These are phyloP conservation scores for Sussaba pulchella DNA, from an alignment of 2,888 invertebrate species.

Conservation along the genomic window DNA sequence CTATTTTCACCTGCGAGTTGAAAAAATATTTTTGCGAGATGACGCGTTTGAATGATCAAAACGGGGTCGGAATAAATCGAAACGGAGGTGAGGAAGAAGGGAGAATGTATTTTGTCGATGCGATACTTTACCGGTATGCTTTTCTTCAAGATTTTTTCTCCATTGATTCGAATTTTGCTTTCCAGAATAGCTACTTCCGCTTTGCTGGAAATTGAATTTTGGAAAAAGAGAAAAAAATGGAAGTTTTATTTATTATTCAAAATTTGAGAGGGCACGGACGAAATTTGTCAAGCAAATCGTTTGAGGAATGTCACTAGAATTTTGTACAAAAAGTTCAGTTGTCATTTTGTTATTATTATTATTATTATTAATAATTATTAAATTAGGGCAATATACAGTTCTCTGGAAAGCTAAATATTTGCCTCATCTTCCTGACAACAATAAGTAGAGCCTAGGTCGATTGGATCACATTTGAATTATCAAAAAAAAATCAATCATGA, in stretches of 20 bases:
- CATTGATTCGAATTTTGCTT: conserved; percentile 92
- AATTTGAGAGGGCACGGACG: conserved; percentile 4
- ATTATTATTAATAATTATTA: no score
- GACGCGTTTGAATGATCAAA: neutral
- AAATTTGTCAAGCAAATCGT: no score
- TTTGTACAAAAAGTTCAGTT: no score
- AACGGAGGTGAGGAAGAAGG: conserved; percentile 15
- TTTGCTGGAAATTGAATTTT: conserved; percentile 89
- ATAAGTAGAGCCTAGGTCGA: no score
- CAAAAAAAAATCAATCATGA: no score
- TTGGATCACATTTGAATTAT: no score
- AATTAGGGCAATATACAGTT: no score
- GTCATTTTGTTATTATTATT: no score
- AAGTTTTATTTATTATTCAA: conserved; percentile 26
- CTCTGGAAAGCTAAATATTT: no score
- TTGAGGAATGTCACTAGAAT: no score
- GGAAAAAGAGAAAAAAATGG: no score
- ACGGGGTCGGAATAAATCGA: conserved; percentile 15
- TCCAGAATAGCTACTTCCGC: conserved; percentile 92
- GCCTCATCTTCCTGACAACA: no score
- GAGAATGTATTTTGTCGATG: neutral
- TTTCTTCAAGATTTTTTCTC: conserved; percentile 91
- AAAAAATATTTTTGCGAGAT: conserved; percentile 18
- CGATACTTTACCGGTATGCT: conserved; percentile 86
- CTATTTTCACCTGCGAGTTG: conserved; percentile 86